phyloP scores from a whole-genome alignment of 1,140 invertebrate species.

The Asobara japonica region DNA sequence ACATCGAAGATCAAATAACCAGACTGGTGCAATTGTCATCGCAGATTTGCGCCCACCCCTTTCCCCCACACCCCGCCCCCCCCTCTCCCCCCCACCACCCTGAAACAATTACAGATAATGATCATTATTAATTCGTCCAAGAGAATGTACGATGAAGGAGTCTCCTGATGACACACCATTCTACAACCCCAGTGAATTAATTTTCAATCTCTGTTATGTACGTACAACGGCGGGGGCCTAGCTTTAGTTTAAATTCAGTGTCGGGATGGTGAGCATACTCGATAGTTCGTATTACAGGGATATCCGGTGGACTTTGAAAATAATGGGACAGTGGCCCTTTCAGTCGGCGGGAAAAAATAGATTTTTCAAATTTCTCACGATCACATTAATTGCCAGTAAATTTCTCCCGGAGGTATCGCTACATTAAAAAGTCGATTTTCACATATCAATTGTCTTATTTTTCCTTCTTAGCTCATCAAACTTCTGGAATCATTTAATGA shows the following conservation, averaged over 20 bases:
- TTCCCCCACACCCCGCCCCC: too few relatives aligned
- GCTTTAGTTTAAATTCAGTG: not conserved
- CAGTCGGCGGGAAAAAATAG: not conserved
- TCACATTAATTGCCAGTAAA: not conserved
- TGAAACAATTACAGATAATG: too few relatives aligned
- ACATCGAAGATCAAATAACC: too few relatives aligned
- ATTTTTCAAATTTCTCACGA: not conserved
- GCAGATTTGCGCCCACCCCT: too few relatives aligned
- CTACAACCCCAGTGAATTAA: not conserved
- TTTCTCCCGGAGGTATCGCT: not conserved
- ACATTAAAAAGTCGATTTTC: too few relatives aligned
- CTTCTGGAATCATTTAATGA: slow-evolving; percentile 13
- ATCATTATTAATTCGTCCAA: too few relatives aligned
- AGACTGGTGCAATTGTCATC: too few relatives aligned
- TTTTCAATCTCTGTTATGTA: not conserved
- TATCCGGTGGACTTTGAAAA: not conserved
- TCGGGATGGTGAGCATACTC: not conserved
- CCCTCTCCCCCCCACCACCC: too few relatives aligned
- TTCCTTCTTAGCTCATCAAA: slow-evolving; percentile 16
- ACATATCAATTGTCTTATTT: too few relatives aligned
- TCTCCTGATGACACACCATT: too few relatives aligned
- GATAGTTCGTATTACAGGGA: not conserved
- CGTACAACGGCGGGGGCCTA: not conserved
- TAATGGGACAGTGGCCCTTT: slow-evolving; percentile 25
- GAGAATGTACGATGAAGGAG: too few relatives aligned